Evolutionary conservation across 2,888 invertebrate species (phyloP).

Genomic region (Onchidella celtica): DNA sequence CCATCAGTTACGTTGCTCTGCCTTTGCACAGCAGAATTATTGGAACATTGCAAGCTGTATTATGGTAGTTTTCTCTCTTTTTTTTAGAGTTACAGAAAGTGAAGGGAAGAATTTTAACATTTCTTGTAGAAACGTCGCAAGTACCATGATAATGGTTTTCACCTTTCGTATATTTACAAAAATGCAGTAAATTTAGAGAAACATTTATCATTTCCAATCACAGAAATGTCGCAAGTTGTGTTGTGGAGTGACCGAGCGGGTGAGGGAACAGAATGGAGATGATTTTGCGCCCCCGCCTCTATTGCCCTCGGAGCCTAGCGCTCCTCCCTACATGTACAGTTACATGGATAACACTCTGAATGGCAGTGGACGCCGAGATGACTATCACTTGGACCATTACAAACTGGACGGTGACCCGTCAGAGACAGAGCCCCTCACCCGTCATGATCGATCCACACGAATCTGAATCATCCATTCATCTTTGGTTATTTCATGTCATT

Average conservation of each 20-base stretch:
- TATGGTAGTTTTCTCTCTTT: too few relatives aligned
- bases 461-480: constrained; percentile 34
- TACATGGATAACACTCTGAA: constrained; percentile 58
- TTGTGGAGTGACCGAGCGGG: constrained; percentile 58
- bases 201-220: not conserved
- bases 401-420: constrained; percentile 58
- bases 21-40: too few relatives aligned
- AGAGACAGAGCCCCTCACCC: constrained; percentile 55
- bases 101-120: too few relatives aligned
- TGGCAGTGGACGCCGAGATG: constrained; percentile 26
- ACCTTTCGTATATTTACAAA: too few relatives aligned
- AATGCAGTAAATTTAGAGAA: too few relatives aligned
- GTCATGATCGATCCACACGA: constrained; percentile 52
- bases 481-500: too few relatives aligned
- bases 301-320: constrained; percentile 67
- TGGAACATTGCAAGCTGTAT: too few relatives aligned
- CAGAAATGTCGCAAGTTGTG: constrained; percentile 55
- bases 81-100: too few relatives aligned
- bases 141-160: too few relatives aligned
- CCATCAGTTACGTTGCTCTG: too few relatives aligned
- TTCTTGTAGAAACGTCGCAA: too few relatives aligned
- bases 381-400: constrained; percentile 66
- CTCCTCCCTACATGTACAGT: constrained; percentile 68
- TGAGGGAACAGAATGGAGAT: constrained; percentile 56
- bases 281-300: constrained; percentile 49